These are phyloP conservation scores for Pterocles orientalis DNA, from an alignment of 2,113 vertebrate genomes.

Conservation along the genomic window DNA sequence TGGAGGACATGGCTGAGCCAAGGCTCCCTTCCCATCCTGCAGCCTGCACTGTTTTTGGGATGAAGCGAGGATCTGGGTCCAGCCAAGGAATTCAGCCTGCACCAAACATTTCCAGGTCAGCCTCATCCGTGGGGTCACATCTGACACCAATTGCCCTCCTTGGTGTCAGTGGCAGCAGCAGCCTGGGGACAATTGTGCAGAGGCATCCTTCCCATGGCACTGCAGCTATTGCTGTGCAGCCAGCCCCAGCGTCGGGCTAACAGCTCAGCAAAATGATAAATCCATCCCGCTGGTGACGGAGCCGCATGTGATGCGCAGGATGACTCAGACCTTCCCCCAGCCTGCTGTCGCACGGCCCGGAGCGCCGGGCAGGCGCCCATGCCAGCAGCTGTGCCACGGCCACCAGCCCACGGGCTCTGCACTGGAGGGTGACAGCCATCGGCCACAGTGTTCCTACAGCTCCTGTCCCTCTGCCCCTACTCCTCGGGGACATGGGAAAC, in stretches of 20 bases:
- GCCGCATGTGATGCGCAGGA: not conserved
- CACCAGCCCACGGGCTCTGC: not conserved
- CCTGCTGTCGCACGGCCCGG: not conserved
- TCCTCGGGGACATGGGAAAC: not conserved
- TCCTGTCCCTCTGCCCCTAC: not conserved
- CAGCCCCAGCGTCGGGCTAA: not conserved
- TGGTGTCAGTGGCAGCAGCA: not conserved
- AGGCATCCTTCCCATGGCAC: not conserved
- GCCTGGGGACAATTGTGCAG: not conserved
- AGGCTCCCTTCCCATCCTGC: not conserved
- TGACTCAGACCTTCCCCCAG: slow-evolving; percentile 35
- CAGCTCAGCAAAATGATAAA: not conserved
- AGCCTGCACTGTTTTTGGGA: not conserved
- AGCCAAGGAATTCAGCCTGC: not conserved
- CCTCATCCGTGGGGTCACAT: accelerated
- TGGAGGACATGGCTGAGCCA: not conserved
- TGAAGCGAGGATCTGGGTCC: not conserved
- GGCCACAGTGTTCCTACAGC: not conserved
- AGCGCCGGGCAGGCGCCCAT: not conserved
- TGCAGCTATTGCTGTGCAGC: not conserved
- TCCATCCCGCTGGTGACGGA: not conserved
- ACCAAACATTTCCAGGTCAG: not conserved
- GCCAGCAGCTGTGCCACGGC: not conserved
- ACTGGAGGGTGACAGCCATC: not conserved
- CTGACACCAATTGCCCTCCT: not conserved